Evolutionary conservation across 2,113 vertebrate genomes (phyloP).

Genomic region (Catagonus wagneri): DNA sequence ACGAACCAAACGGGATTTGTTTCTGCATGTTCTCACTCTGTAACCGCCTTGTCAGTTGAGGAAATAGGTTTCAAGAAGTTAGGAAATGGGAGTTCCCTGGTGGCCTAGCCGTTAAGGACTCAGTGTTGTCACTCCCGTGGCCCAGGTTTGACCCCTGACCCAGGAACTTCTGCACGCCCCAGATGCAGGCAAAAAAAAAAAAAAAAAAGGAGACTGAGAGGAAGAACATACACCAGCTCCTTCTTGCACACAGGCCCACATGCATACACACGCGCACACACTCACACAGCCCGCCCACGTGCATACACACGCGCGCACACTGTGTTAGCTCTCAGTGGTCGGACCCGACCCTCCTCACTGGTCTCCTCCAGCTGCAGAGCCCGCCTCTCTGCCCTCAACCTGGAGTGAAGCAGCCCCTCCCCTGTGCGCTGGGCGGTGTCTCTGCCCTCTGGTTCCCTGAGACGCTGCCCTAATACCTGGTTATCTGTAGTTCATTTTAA

Average conservation of each 20-base stretch:
- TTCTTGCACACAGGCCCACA: background rate
- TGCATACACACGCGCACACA: fast-evolving
- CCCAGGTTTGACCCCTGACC: no score
- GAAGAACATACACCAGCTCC: background rate
- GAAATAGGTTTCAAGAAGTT: background rate
- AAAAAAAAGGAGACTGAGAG: background rate
- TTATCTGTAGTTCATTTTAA: background rate
- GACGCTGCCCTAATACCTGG: no score
- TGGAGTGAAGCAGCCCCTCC: no score
- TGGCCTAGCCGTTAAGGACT: no score
- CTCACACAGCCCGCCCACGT: background rate
- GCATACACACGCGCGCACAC: fast-evolving
- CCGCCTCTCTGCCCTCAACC: background rate
- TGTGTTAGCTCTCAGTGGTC: background rate
- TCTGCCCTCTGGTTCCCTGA: fast-evolving
- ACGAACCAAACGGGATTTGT: background rate
- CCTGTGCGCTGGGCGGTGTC: background rate
- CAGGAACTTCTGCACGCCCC: no score
- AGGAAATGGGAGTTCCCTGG: background rate
- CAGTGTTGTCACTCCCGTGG: no score
- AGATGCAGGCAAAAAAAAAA: no score
- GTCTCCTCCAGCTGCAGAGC: background rate
- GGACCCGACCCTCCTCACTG: background rate
- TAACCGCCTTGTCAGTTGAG: background rate
- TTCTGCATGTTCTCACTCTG: background rate